Base-by-base conservation (phyloP, 2,113 vertebrate species). In the Morphnarchus princeps region DNA sequence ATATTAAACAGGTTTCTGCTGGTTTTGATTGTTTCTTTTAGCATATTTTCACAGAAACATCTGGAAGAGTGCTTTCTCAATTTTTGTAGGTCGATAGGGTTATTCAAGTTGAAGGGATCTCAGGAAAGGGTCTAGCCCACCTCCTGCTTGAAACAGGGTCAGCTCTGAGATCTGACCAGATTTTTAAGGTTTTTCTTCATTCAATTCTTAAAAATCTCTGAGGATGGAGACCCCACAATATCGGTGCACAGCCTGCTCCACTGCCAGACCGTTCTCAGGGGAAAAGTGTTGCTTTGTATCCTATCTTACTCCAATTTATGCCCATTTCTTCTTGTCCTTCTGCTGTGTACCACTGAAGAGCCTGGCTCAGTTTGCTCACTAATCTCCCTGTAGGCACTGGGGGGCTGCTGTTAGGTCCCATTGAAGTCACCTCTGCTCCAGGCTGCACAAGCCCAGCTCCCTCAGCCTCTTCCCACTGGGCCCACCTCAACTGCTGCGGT, bases 401-500 rank as follows among this genome's bases (percentile, higher is more conserved):
- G 11, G 9, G 20, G 17, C 42, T 76, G 57, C 43, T 77, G 15
- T 42, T 50, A 50, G 9, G 38, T 90, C 29, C 38, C 18, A 5
- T 1, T n/a, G 58, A 73, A 67, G n/a, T 29, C 1, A 0, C 4
- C 36, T 72, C 13, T 61, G n/a, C n/a, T 79, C 24, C 28, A 38
- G 19, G 31, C 8, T 77, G 40, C 45, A 22, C 6, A 26, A n/a
- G 22, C 36, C 32, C 52, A 57, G 4, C 20, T 57, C 12, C 8
- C 6, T 66, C 34, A 59, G 45, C n/a, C 16, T 54, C 32, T 67
- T 14, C 14, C 16, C 7, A 8, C 32, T 28, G 45, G 50, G 7
- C 13, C 32, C 32, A 49, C 29, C 34, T 6, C 38, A 38, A 1
- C 17, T 1, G 1, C 32, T n/a, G 29, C 2, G 1, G 20, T 52